Base-by-base conservation (phyloP, 2,888 invertebrate species). In the Serripes groenlandicus region DNA sequence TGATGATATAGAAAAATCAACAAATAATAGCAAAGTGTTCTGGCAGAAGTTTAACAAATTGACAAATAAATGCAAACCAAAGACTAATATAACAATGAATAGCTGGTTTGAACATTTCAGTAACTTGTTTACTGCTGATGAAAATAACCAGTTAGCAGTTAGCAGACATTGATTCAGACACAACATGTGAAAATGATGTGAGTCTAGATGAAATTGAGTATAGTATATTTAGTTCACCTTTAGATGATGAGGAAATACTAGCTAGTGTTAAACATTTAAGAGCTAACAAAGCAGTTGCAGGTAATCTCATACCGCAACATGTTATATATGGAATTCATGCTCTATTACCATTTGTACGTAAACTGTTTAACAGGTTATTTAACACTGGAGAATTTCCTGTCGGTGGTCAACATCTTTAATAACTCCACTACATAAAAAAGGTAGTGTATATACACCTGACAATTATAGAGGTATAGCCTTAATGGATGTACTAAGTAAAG, bases 381-480 rank as follows among this genome's bases (percentile, higher is more conserved):
- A 30, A 15, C 15, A 62, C 26, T 7, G 64, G 64, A 5, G 64
- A 62, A 30, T 62, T 62, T 32, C 64, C 64, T 23, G 34, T 32
- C 23, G 3, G 3, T 68, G 68, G 42, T 3, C 68, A 23, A 7
- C 7, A 42, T 26, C 7, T 68, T 3, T 72, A n/a, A 72, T 72
- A 21, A n/a, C 34, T 18, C 72, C 11, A 9, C 9, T 58, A n/a
- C 72, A 72, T 60, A 72, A 72, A 54, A 72, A 72, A 42, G 70
- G 54, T 3, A 26, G 26, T 30, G 5, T 30, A 7, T 28, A n/a
- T 21, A 34, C 52, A n/a, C 28, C 78, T 26, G 28, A 71, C 35
- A 78, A 78, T 37, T 78, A 72, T 21, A 42, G 71, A 32, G 66
- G 62, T 23, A 76, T 76, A 60, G 54, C 60, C 34, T 35, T 58